Evolutionary conservation across 2,113 vertebrate genomes (phyloP), one percentile per base, ranked within the genome.

Genomic region (Drymodes brunneopygia): DNA sequence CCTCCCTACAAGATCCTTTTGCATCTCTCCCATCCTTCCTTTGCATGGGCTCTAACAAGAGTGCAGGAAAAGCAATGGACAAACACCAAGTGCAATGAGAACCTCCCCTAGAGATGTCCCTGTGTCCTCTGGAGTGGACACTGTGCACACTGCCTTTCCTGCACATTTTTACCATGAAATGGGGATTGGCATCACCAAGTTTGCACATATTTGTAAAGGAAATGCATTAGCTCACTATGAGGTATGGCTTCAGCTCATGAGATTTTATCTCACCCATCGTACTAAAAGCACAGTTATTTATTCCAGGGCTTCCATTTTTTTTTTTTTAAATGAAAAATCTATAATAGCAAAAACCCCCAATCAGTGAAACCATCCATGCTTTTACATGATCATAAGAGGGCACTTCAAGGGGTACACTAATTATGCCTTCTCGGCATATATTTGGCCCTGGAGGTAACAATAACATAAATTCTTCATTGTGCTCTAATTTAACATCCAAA

Each of bases 381-480:
- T 92, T 51, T 33, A 54, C 74, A 69, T 31, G 53, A 61, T 56
- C 57, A 18, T 80, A 51, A 66, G 79, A 80, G 69, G 47, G 73
- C 29, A 54, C 69, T 81, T 80, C 48, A 89, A 74, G 73, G 33
- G 25, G 40, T 33, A 77, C 64, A 42, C 54, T 77, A 85, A 84
- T 88, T 83, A 94, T 35, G 65, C 50, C 74, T 88, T 54, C 56
- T 95, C 22, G 14, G 83, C 83, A 89, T 50, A 29, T 83, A 91
- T 62, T 66, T 93, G 78, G 83, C 74, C 92, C 83, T 75, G n/a
- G 47, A 95, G 95, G 67, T 86, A 90, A 90, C 67, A 71, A 93
- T 79, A 91, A 89, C 80, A 95, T 78, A 70, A 93, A 94, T 96
- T 96, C 92, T 95, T 96, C 79, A 91, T 50, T 84, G 57, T 73